phyloP scores from a whole-genome alignment of 2,888 invertebrate genomes.

The Caenorhabditis doughertyi region DNA sequence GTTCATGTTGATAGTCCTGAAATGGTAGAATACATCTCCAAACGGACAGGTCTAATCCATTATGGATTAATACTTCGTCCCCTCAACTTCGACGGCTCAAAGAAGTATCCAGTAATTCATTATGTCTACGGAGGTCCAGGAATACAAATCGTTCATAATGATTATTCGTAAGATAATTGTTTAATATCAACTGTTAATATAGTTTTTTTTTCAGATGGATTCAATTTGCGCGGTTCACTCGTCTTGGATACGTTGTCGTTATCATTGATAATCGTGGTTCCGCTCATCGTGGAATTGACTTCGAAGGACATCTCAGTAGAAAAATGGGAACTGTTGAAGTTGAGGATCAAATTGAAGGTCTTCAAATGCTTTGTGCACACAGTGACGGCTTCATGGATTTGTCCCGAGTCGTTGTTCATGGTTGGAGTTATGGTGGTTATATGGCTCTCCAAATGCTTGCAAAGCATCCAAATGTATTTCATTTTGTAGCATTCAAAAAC shows the following conservation, averaged over 20 bases:
- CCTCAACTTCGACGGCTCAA: slow-evolving; percentile 44
- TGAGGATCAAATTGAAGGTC: slow-evolving; percentile 95
- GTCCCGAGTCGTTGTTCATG: slow-evolving; percentile 94
- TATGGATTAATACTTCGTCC: slow-evolving; percentile 68
- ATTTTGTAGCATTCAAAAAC: no score
- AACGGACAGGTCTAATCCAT: slow-evolving; percentile 54
- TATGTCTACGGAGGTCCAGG: slow-evolving; percentile 99
- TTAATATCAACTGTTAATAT: no score
- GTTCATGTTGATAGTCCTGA: slow-evolving; percentile 51
- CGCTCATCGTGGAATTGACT: slow-evolving; percentile 92
- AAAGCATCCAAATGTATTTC: slow-evolving; percentile 90
- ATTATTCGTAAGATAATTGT: slow-evolving; percentile 70
- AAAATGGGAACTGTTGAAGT: slow-evolving; percentile 96
- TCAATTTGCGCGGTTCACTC: slow-evolving; percentile 93
- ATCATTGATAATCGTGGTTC: slow-evolving; percentile 97
- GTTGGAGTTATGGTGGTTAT: slow-evolving; percentile 99
- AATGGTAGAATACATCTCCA: slow-evolving; percentile 60
- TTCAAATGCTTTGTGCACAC: slow-evolving; percentile 87
- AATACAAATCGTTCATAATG: slow-evolving; percentile 95
- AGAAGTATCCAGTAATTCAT: slow-evolving; percentile 89
- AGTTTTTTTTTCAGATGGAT: slow-evolving; percentile 66
- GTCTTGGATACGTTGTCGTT: slow-evolving; percentile 96
- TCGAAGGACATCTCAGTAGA: slow-evolving; percentile 93
- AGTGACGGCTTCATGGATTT: slow-evolving; percentile 90
- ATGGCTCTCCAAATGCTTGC: slow-evolving; percentile 95